Evolutionary conservation across 1,140 invertebrate species (phyloP), one percentile per base, ranked within the genome.

Genomic region (Physella acuta): DNA sequence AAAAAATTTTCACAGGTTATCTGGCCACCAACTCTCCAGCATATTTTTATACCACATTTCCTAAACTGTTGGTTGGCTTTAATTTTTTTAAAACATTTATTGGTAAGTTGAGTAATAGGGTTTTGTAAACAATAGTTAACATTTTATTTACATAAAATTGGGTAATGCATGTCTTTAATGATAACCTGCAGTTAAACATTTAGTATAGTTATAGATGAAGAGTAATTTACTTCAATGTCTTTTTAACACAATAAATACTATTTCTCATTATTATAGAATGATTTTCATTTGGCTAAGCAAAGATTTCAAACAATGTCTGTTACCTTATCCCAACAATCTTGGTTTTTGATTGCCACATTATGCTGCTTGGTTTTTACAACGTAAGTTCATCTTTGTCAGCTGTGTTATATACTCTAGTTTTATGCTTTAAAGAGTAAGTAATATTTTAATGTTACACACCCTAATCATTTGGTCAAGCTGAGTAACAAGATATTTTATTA

Each of bases 1-100:
- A n/a, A n/a, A n/a, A n/a, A n/a, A n/a, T 34, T 55, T 20, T 75
- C 74, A 8, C 86, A 97, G 94, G 88, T 97, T 77, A 90, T 93
- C 78, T 94, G 92, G 86, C 90, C 93, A 39, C 91, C 93, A 30
- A 34, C 61, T 33, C 89, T 95, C 77, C 88, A 94, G 78, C 92
- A 95, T 80, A 87, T 98, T 11, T 98, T 97, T 86, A 94, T 98
- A 79, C 96, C 95, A 39, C 93, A 95, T 56, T 98, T 98, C 85
- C 88, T 98, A 71, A 98, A 98, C 84, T 98, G 95, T 86, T 98
- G 95, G 95, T 88, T 98, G 78, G 96, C 95, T 44, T 97, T 97
- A 84, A 90, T 93, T 79, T 94, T 94, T 28, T 88, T 98, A 75
- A 93, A 97, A 85, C 96, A 95, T 86, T 95, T 98, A 93, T 95